Conservation (phyloP, 2,888 invertebrate species). For the Lepidochrysops patricia region DNA sequence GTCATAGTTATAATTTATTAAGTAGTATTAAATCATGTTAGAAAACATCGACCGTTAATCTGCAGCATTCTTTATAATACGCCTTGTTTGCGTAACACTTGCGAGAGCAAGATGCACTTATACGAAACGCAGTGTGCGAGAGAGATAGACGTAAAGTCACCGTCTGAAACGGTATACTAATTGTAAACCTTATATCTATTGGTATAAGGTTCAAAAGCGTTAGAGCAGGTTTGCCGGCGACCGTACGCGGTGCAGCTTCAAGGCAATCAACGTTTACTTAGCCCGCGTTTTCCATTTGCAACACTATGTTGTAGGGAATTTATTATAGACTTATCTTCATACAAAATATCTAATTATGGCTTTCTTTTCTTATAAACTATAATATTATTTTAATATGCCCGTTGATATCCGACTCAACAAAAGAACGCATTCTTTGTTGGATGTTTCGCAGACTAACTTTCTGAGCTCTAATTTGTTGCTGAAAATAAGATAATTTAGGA, state of each 20-base stretch:
- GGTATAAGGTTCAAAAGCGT: not conserved
- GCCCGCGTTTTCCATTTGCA: constrained; percentile 47
- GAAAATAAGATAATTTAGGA: too few relatives aligned
- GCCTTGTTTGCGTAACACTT: constrained; percentile 33
- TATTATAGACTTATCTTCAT: not conserved
- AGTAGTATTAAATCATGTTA: constrained; percentile 26
- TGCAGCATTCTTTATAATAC: constrained; percentile 42
- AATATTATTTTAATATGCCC: too few relatives aligned
- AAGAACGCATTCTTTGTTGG: too few relatives aligned
- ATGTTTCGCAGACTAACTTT: too few relatives aligned
- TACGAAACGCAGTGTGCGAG: constrained; percentile 15
- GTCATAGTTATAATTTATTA: not conserved
- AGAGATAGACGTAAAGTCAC: constrained; percentile 31
- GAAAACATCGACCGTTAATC: constrained; percentile 33
- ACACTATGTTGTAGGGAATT: constrained; percentile 31
- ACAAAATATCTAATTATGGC: not conserved
- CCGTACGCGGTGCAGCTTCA: constrained; percentile 44
- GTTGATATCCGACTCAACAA: too few relatives aligned
- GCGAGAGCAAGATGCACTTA: constrained; percentile 39
- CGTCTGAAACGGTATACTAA: not conserved
- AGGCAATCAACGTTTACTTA: constrained; percentile 69
- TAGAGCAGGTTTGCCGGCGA: constrained; percentile 8
- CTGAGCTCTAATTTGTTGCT: not conserved
- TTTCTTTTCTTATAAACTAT: not conserved
- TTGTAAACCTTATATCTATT: not conserved